phyloP scores from a whole-genome alignment of 2,888 invertebrate genomes.

The Pseudanteris insignis region DNA sequence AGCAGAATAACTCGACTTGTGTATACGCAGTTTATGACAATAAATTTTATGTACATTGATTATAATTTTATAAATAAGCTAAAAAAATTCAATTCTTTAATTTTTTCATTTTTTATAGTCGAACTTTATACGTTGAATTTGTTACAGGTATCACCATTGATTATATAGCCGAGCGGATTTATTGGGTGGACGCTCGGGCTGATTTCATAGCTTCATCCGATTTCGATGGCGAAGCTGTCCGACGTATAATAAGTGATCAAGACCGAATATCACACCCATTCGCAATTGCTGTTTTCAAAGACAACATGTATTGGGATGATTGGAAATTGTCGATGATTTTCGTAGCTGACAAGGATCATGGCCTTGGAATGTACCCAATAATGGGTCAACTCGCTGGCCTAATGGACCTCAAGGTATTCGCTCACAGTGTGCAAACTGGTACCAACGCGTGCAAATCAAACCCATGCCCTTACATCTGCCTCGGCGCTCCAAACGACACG shows the following conservation, averaged over 20 bases:
- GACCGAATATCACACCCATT: slow-evolving; percentile 83
- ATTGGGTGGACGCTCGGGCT: slow-evolving; percentile 86
- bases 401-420: slow-evolving; percentile 86
- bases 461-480: slow-evolving; percentile 80
- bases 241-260: slow-evolving; percentile 73
- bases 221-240: slow-evolving; percentile 75
- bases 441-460: slow-evolving; percentile 76
- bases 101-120: neutral
- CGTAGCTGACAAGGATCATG: slow-evolving; percentile 81
- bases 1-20: too few species aligned
- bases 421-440: slow-evolving; percentile 79
- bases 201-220: slow-evolving; percentile 84
- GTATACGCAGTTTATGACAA: too few species aligned
- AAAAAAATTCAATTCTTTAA: too few species aligned
- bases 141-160: slow-evolving; percentile 78
- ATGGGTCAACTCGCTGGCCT: slow-evolving; percentile 74
- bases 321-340: slow-evolving; percentile 84
- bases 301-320: slow-evolving; percentile 89
- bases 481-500: slow-evolving; percentile 76
- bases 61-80: too few species aligned
- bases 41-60: too few species aligned
- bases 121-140: neutral
- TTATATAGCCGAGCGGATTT: slow-evolving; percentile 81
- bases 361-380: slow-evolving; percentile 71
- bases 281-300: slow-evolving; percentile 85